Evolutionary conservation across 2,113 vertebrate species (phyloP).

Genomic region (Misgurnus anguillicaudatus): DNA sequence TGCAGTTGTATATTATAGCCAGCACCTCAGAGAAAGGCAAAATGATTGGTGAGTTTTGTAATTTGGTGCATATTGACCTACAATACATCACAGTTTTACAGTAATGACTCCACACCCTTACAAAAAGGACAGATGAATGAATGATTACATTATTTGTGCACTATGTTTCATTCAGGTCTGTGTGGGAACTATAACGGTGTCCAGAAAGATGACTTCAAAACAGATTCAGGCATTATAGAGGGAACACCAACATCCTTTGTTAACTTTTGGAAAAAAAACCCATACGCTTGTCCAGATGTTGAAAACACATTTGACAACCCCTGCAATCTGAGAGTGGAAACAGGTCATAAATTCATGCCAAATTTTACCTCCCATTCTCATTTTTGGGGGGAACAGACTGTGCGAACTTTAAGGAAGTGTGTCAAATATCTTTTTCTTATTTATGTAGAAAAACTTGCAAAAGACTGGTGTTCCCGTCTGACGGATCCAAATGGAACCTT

Average conservation of each 20-base stretch:
- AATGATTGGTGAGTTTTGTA: conserved; percentile 37
- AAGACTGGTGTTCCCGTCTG: conserved; percentile 83
- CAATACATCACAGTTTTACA: too few species aligned
- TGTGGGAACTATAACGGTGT: conserved; percentile 48
- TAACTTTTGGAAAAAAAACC: conserved; percentile 78
- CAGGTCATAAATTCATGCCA: conserved; percentile 67
- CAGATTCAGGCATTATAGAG: conserved; percentile 72
- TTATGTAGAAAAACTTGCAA: conserved; percentile 83
- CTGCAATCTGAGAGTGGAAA: conserved; percentile 81
- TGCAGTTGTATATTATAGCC: conserved; percentile 45
- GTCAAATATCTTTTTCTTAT: neutral
- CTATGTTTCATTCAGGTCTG: conserved; percentile 30
- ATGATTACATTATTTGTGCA: too few species aligned
- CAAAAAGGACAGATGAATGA: too few species aligned
- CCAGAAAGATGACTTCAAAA: conserved; percentile 42
- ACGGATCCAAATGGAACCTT: conserved; percentile 74
- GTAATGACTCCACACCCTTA: too few species aligned
- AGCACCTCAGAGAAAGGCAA: conserved; percentile 25
- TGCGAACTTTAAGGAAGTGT: too few species aligned
- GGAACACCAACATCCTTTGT: conserved; percentile 69
- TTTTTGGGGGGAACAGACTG: too few species aligned
- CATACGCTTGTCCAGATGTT: too few species aligned
- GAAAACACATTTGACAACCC: conserved; percentile 74
- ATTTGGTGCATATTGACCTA: neutral
- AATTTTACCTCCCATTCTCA: too few species aligned